Base-by-base conservation (phyloP, 2,113 vertebrate genomes). In the Passer domesticus region DNA sequence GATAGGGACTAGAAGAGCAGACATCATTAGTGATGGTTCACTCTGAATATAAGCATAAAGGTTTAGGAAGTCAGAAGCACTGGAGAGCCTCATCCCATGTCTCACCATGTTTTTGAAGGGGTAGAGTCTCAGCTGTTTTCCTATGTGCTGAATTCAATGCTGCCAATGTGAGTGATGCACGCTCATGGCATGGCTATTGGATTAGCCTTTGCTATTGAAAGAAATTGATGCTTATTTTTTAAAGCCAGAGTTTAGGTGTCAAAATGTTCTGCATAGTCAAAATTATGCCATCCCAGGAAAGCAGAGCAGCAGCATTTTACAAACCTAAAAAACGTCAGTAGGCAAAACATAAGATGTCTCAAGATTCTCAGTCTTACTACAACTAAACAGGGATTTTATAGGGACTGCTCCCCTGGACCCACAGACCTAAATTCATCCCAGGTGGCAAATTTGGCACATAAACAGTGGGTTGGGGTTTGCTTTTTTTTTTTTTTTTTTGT, bases 341-440 rank as follows among this genome's bases (percentile, higher is more conserved):
- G 35, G 1, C 3, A 44, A 11, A 85, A 66, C 25, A 39, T 19
- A 28, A 83, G 27, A 62, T 53, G 18, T 49, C 25, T 83, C 21
- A 27, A 25, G 18, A 84, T 83, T 82, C 49, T 60, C 60, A 79
- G 47, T 76, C 69, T 79, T 20, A 41, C 13, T 52, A 52, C 35
- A 93, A 85, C 66, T 55, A 68, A 78, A 91, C 35, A 67, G 72
- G 18, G 17, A 80, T 90, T 85, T 92, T 52, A 64, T 33, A 39
- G 44, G 13, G 37, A 82, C 19, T 79, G 49, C 23, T 96, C 43
- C 88, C 82, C 79, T 88, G 70, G 67, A 85, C 12, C 41, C n/a
- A 81, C 35, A 66, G 41, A 46, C 41, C 30, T 76, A 83, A 94
- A 95, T 93, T 62, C 50, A 95, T 62, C 46, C 79, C 94, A 95